Conservation (phyloP, 2,113 vertebrate species). For the Uria aalge region DNA sequence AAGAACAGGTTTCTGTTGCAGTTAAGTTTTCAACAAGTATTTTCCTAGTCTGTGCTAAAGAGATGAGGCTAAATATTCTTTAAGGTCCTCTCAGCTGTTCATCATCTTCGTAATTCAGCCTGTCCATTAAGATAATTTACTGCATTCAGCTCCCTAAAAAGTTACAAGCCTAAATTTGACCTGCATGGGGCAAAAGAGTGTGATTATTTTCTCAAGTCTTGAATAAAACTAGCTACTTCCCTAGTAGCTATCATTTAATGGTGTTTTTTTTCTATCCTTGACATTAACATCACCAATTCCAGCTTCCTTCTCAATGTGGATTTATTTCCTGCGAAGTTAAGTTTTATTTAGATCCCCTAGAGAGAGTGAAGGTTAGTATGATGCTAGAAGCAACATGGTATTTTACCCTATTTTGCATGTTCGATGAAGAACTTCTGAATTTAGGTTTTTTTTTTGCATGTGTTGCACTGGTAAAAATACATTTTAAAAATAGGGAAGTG, state of each 20-base stretch:
- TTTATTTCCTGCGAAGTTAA: neutral
- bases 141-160: neutral
- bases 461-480: neutral
- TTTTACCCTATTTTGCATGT: neutral
- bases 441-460: neutral
- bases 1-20: neutral
- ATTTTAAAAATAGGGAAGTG: neutral
- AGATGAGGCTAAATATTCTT: neutral
- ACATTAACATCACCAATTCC: neutral
- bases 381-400: neutral
- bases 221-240: neutral
- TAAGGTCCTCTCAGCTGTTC: neutral
- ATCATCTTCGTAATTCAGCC: neutral
- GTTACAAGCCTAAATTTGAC: neutral
- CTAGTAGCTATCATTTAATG: neutral
- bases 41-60: neutral
- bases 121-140: neutral
- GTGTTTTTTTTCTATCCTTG: neutral
- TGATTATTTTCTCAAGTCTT: neutral
- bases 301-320: neutral
- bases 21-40: neutral
- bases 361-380: rapidly evolving
- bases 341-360: neutral
- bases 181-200: neutral
- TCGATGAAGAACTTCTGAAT: neutral